Base-by-base conservation (phyloP, 2,113 vertebrate species). In the Actinemys pallida region DNA sequence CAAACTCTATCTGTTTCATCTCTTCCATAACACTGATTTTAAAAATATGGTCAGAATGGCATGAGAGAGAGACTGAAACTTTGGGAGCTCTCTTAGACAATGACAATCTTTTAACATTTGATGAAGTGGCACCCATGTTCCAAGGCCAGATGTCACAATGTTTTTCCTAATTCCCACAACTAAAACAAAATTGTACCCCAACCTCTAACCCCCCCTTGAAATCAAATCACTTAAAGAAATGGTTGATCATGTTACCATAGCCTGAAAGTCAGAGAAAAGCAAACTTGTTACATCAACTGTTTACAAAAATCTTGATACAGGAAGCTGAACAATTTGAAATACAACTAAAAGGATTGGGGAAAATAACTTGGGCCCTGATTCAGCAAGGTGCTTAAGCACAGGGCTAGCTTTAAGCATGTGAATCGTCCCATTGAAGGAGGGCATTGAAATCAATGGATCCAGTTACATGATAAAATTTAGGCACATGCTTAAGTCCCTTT, bases 351-450 rank as follows among this genome's bases (percentile, higher is more conserved):
- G 80, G 87, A 3, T 62, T 39, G 83, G 90, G 95, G 93, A 96
- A 87, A 76, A 53, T 82, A 85, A 91, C 93, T 93, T 92, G 87
- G 89, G 86, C 39, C 87, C 87, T 12, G 83, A 72, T 95, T 81
- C 92, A 88, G 82, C 69, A 2, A 88, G 49, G 53, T 88, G 75
- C 24, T 78, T 45, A 78, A 47, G 24, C 75, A 29, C 25, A 47
- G 80, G 88, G 50, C 87, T 45, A 29, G 50, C 92, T 82, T 82
- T 81, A 78, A 93, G 92, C 88, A 82, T 76, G 90, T 52, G 83
- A 57, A 78, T 11, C 92, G 53, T 14, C 80, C 83, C 95, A 96
- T 95, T 96, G 93, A 97, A 96, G 96, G 88, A 92, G 96, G 86
- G 86, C 90, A 79, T 84, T 96, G 95, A 94, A 97, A 94, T 94